Conservation (phyloP, 2,797 vertebrate genomes). For the Kryptopterus vitreolus region DNA sequence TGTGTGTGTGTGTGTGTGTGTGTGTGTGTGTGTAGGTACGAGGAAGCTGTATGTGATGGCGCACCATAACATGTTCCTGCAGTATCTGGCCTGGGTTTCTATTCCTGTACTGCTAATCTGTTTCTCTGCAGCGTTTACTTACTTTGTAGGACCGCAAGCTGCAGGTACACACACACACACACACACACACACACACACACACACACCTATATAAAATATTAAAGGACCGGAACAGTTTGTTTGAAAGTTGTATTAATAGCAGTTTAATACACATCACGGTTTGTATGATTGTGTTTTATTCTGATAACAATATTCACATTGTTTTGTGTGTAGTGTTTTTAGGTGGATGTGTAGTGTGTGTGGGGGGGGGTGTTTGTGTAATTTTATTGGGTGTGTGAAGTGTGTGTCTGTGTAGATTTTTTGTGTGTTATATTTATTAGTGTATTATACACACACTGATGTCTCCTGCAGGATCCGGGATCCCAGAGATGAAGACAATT, state of each 20-base stretch:
- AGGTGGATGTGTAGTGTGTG: no score
- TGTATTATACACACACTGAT: no score
- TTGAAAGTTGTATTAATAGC: no score
- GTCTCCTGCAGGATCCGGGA: conserved; percentile 82
- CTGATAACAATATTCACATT: no score
- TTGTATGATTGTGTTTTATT: no score
- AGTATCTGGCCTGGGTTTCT: conserved; percentile 41
- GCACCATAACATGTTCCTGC: conserved; percentile 29
- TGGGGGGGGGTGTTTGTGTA: no score
- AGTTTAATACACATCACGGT: no score
- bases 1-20: conserved; percentile 4
- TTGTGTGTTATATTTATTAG: not conserved
- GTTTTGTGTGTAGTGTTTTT: no score
- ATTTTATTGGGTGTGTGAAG: no score
- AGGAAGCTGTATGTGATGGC: conserved; percentile 25
- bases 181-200: not conserved
- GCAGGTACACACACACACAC: conserved; percentile 18
- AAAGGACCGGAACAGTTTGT: no score
- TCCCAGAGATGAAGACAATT: conserved; percentile 97
- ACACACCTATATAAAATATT: not conserved
- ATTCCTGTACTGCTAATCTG: conserved; percentile 28
- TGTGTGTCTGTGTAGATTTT: not conserved
- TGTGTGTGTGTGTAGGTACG: conserved; percentile 19
- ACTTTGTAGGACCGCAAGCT: conserved; percentile 35
- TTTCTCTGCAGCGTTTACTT: conserved; percentile 25